Base-by-base conservation (phyloP, 1,140 invertebrate genomes). In the Macrotrachela quadricornifera region DNA sequence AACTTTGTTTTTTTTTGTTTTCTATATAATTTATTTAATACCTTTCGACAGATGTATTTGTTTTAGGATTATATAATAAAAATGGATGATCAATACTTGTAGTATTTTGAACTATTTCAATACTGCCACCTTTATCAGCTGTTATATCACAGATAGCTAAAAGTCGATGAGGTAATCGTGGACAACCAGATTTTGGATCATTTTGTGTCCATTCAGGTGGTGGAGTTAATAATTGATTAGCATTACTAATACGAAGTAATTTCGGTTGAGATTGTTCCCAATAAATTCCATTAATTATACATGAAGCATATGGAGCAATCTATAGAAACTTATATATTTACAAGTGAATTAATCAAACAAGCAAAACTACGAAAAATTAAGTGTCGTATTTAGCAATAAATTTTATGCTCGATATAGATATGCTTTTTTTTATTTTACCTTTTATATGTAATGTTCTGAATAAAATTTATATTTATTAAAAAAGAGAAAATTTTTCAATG, bases 21-120 rank as follows among this genome's bases (percentile, higher is more conserved):
- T 48, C 18, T 54, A 48, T 18, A 38, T 48, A 39, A 48, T n/a
- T n/a, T n/a, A n/a, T n/a, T n/a, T n/a, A n/a, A n/a, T 62, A 81
- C 76, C 82, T 91, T 62, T 94, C 92, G 0, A 80, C 87, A 58
- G 92, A 85, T 65, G 90, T 91, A 63, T 97, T 94, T 45, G 87
- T 77, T 65, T 99, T 87, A 6, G 92, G 91, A 70, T 99, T 91
- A 64, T 99, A 99, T 0, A 99, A 74, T 67, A 85, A 94, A 69
- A 97, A 99, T 0, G 92, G 92, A 14, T 85, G 92, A 63, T 99
- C 92, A 49, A 99, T 99, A 0, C 91, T 97, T 0, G 94, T 99
- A 62, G 91, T 97, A 64, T 97, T 91, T 61, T 91, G 90, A 91
- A 99, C 96, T 63, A 99, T 97, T 71, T 99, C 92, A 54, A 97